Base-by-base conservation (phyloP, 2,113 vertebrate species). In the Hippopotamus amphibius region DNA sequence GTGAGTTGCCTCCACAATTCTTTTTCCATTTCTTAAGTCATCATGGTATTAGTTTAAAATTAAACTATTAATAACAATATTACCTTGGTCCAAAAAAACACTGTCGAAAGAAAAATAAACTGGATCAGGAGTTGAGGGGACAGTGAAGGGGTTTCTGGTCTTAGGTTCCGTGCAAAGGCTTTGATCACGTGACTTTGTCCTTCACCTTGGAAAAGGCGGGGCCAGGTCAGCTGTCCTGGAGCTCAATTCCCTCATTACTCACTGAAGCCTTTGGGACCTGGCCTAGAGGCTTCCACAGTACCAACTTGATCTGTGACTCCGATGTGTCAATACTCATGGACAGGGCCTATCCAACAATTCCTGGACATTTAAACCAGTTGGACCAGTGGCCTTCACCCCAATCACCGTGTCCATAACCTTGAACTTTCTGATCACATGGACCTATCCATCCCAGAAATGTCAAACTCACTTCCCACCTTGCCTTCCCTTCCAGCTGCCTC, bases 181-280 rank as follows among this genome's bases (percentile, higher is more conserved):
- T 33, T 11, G 53, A 30, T 33, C 26, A 6, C 0, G 4, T 12
- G 65, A 63, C 21, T 84, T 19, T 6, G 2, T 5, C 6, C 22
- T 74, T 28, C 26, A 6, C 17, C 21, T 30, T 46, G 59, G 53
- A 24, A 33, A 68, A 24, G 37, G 30, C 0, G 0, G 59, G 19
- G 14, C 0, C 1, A 11, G 43, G 5, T 8, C 33, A 10, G 26
- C n/a, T 1, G 5, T 71, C 33, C 33, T 2, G 15, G 3, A 5
- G 5, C 41, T 16, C 33, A 37, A 5, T n/a, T 26, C 41, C 50
- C 33, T 16, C n/a, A 15, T 24, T 7, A 10, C 33, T 84, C 53
- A 21, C 15, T 4, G 50, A n/a, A 61, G 77, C 22, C 26, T 53
- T 1, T 10, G 1, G 61, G 43, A 33, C 22, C 71, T 63, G 41